These are phyloP conservation scores for Mesocricetus auratus DNA, from an alignment of 2,113 vertebrate species.

Conservation along the genomic window DNA sequence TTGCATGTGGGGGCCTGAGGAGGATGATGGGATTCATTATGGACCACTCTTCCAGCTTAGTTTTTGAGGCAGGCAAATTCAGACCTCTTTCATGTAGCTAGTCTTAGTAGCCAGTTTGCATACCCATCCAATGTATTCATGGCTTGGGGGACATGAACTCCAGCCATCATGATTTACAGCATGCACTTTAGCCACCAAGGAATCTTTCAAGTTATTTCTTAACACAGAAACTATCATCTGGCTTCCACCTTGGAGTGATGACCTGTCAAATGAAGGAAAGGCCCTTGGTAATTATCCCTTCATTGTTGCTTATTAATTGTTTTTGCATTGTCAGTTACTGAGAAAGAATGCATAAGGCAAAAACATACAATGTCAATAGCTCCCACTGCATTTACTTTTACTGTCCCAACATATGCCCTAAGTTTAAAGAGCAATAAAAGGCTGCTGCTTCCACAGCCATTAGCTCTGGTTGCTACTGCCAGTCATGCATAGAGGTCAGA, in stretches of 20 bases:
- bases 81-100: neutral
- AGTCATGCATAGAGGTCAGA: slow-evolving; percentile 71
- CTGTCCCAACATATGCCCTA: slow-evolving; percentile 61
- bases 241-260: neutral
- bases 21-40: neutral
- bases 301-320: slow-evolving; percentile 48
- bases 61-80: no score
- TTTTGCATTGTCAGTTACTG: slow-evolving; percentile 47
- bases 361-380: neutral
- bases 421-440: slow-evolving; percentile 75
- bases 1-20: neutral
- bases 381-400: slow-evolving; percentile 45
- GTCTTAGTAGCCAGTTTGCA: neutral
- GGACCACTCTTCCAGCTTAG: neutral
- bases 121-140: neutral
- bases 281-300: neutral
- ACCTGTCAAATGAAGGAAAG: neutral
- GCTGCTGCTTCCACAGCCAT: slow-evolving; percentile 61
- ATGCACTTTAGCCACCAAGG: neutral
- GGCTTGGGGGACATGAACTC: no score
- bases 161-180: neutral
- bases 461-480: slow-evolving; percentile 60
- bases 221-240: neutral
- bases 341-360: neutral
- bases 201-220: neutral